Percentiles rank a stretch among this genome's conserved stretches.
These are phyloP conservation scores for Amorpha juglandis DNA, from an alignment of 2,888 invertebrate genomes.

Conservation along the genomic window DNA sequence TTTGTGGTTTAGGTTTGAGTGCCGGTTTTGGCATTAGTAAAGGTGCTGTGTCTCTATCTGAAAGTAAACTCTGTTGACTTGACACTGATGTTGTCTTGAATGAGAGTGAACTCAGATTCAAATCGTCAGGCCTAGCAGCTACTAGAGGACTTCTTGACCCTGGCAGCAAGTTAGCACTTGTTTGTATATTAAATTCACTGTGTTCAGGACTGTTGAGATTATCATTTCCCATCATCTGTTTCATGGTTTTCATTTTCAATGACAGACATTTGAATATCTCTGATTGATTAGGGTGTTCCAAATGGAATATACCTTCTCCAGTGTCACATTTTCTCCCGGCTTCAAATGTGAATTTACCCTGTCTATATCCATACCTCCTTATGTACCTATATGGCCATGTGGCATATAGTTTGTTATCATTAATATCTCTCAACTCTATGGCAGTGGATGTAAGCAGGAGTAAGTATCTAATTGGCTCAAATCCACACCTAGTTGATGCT, in stretches of 20 bases:
- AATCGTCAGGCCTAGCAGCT: conserved; percentile 81
- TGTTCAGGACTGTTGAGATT: conserved; percentile 86
- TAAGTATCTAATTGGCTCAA: conserved; percentile 89
- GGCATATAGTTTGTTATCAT: conserved; percentile 86
- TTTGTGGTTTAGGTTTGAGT: conserved; percentile 85
- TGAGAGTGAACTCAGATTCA: conserved; percentile 75
- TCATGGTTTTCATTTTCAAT: conserved; percentile 94
- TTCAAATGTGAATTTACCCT: conserved; percentile 94
- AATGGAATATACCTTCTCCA: conserved; percentile 92
- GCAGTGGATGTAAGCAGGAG: conserved; percentile 90
- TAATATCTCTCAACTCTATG: conserved; percentile 88
- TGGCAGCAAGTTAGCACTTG: conserved; percentile 91
- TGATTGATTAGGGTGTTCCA: conserved; percentile 92
- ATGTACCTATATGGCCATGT: conserved; percentile 95
- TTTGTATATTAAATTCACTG: conserved; percentile 89
- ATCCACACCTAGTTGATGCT: conserved; percentile 90
- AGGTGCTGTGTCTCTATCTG: conserved; percentile 74
- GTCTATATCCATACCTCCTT: conserved; percentile 92
- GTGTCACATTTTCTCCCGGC: conserved; percentile 94
- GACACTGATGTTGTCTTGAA: conserved; percentile 75
- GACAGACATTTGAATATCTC: conserved; percentile 93
- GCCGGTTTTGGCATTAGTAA: conserved; percentile 83
- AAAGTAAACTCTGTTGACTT: conserved; percentile 67
- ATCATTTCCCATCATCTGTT: conserved; percentile 90
- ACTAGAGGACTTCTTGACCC: conserved; percentile 92